Conservation (phyloP, 2,888 invertebrate genomes). For the Hirtodrosophila alboralis region DNA sequence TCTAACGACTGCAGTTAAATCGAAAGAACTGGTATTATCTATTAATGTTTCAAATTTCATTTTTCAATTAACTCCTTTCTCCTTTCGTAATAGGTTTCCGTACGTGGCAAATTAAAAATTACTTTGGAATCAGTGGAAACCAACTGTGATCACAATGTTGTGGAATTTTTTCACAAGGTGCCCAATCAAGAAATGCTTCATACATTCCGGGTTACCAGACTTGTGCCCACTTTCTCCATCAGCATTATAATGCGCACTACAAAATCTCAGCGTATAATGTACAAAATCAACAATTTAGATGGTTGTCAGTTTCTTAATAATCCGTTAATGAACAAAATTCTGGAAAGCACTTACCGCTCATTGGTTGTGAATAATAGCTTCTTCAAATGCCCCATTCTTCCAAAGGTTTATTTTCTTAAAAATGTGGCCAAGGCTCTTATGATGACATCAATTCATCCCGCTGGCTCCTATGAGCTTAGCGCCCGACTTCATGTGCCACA, state of each 20-base stretch:
- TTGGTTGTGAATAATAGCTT: constrained; percentile 28
- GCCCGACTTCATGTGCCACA: constrained; percentile 3
- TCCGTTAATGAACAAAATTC: constrained; percentile 21
- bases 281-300: constrained; percentile 20
- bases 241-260: constrained; percentile 12
- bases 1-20: no score
- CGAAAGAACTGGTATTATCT: background rate
- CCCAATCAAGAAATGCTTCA: constrained; percentile 9
- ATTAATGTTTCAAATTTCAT: no score
- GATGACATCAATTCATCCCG: constrained; percentile 24
- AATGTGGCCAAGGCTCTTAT: constrained; percentile 5
- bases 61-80: no score
- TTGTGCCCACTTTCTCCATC: constrained; percentile 1
- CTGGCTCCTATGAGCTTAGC: constrained; percentile 20
- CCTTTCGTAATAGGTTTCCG: constrained; percentile 8
- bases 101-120: constrained; percentile 1
- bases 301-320: constrained; percentile 42
- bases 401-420: constrained; percentile 28
- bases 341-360: constrained; percentile 3
- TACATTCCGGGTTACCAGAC: constrained; percentile 28
- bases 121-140: constrained; percentile 28
- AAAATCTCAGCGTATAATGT: constrained; percentile 18
- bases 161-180: constrained; percentile 32
- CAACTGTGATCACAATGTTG: constrained; percentile 37
- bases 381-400: constrained; percentile 28